phyloP scores from a whole-genome alignment of 2,797 vertebrate genomes.

The Dendrocincla fuliginosa region DNA sequence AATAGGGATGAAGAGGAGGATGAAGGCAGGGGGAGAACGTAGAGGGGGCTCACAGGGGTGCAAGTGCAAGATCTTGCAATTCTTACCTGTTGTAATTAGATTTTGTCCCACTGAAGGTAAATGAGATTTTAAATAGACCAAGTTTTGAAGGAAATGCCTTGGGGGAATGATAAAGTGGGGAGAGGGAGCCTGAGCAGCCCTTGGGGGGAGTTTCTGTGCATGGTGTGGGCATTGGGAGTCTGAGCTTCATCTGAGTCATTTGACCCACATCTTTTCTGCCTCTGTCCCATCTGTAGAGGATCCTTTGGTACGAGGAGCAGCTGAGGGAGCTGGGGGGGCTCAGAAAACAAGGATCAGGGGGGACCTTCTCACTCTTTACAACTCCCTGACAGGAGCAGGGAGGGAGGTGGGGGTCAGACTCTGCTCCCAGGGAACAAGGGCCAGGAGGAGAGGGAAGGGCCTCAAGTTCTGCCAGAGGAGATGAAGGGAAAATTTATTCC shows the following conservation, averaged over 20 bases:
- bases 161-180: background rate
- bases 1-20: background rate
- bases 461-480: background rate
- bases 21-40: background rate
- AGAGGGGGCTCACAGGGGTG: background rate
- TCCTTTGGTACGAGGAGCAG: background rate
- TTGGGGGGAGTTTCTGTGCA: background rate
- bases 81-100: background rate
- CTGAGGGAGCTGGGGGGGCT: background rate
- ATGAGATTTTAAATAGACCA: background rate
- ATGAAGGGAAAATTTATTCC: background rate
- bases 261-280: background rate
- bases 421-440: background rate
- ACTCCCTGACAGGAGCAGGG: background rate
- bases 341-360: background rate
- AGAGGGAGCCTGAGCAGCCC: background rate
- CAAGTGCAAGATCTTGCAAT: background rate
- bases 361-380: background rate
- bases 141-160: background rate
- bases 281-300: background rate
- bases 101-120: background rate
- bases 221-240: fast-evolving
- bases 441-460: fast-evolving
- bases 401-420: fast-evolving
- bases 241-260: background rate